phyloP scores from a whole-genome alignment of 2,888 invertebrate genomes.

The Lumbricus terrestris region DNA sequence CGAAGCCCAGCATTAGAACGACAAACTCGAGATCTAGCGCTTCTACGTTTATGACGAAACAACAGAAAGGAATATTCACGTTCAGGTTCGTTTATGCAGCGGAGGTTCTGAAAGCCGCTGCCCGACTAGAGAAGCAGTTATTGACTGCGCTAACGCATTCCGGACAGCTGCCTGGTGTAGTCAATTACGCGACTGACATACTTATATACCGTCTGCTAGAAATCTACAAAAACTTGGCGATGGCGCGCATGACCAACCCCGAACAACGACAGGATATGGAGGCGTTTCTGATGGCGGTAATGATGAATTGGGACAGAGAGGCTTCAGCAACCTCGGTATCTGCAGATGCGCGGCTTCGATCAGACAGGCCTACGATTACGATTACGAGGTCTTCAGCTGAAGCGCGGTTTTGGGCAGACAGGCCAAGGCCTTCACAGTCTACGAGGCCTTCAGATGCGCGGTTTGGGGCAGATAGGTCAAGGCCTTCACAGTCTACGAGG shows the following conservation, averaged over 20 bases:
- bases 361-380: no score
- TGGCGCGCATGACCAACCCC: not conserved
- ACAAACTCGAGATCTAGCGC: not conserved
- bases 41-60: not conserved
- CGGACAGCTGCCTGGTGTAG: not conserved
- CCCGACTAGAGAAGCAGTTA: not conserved
- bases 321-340: not conserved
- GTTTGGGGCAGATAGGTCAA: no score
- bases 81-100: not conserved
- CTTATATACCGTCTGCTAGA: not conserved
- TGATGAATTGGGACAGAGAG: not conserved
- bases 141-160: not conserved
- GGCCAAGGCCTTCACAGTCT: no score
- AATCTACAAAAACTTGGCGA: not conserved
- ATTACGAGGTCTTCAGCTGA: no score
- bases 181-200: not conserved
- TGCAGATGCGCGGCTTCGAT: no score
- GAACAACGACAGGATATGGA: no score
- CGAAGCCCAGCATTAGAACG: not conserved
- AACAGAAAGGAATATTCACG: not conserved
- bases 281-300: not conserved
- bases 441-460: no score
- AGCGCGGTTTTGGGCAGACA: no score
- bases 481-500: no score
- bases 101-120: not conserved